Evolutionary conservation across 2,797 vertebrate species (phyloP).

Genomic region (Tadarida brasiliensis): DNA sequence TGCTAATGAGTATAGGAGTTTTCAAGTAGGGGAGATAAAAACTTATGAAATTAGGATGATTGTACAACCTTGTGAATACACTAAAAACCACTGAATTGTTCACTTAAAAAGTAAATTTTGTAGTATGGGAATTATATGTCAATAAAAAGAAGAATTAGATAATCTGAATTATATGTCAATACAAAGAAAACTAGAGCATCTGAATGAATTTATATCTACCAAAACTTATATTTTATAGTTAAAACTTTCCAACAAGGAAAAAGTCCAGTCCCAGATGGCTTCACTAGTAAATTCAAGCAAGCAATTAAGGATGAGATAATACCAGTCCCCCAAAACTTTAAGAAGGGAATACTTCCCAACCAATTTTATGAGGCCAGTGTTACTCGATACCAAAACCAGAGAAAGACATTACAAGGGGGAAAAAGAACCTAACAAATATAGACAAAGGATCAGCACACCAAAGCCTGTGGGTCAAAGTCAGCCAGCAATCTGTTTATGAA

Average conservation of each 20-base stretch:
- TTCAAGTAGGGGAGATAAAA: background rate
- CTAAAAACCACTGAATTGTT: background rate
- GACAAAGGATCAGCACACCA: background rate
- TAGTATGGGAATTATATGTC: background rate
- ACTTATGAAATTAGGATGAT: background rate
- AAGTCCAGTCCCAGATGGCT: conserved; percentile 35
- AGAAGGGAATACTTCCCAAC: conserved; percentile 5
- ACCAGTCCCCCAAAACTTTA: background rate
- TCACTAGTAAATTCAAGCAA: conserved; percentile 35
- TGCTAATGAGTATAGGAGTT: background rate
- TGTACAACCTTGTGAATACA: background rate
- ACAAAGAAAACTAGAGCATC: conserved; percentile 19
- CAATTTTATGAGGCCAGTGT: conserved; percentile 38
- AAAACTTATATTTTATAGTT: conserved; percentile 13
- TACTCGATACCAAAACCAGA: conserved; percentile 59
- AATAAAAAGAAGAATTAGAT: conserved; percentile 20
- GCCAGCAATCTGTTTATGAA: background rate
- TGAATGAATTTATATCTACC: background rate
- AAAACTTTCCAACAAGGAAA: conserved; percentile 43
- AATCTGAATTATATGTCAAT: background rate
- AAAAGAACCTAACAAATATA: background rate
- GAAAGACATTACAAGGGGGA: background rate
- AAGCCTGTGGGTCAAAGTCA: background rate
- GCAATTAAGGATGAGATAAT: conserved; percentile 47
- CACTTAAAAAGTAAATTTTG: background rate